A percentile compares a stretch with the other conserved stretches of the same genome.
phyloP scores from a whole-genome alignment of 2,113 vertebrate genomes.

The Melospiza georgiana region DNA sequence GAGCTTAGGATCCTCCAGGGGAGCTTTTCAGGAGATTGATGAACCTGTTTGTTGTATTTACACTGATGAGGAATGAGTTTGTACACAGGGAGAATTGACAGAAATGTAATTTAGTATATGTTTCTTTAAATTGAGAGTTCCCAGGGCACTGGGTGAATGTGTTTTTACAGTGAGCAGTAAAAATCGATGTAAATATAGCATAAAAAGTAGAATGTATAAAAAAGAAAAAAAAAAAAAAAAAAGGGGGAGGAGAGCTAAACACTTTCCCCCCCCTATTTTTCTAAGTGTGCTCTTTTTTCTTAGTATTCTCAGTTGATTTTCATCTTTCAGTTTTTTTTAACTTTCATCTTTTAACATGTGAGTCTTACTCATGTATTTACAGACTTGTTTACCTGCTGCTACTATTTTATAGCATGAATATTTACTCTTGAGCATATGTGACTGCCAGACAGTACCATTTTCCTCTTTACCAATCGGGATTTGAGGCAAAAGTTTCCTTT shows the following conservation, averaged over 20 bases:
- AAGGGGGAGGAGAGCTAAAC: accelerated
- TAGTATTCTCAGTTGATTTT: background rate
- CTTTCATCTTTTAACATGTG: background rate
- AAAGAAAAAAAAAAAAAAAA: background rate
- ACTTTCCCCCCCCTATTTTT: accelerated
- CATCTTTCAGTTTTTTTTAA: background rate
- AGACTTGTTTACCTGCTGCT: background rate
- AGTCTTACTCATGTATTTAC: background rate
- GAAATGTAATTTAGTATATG: background rate
- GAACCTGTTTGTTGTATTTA: background rate
- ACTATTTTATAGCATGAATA: background rate
- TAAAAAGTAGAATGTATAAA: background rate
- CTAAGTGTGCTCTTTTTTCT: background rate
- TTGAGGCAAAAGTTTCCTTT: background rate
- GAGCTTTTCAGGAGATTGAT: background rate
- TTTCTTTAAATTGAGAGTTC: background rate
- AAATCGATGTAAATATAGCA: background rate
- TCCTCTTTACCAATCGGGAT: background rate
- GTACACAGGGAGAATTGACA: background rate
- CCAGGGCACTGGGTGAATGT: background rate
- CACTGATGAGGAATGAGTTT: background rate
- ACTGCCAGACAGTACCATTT: background rate
- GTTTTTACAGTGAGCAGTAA: background rate
- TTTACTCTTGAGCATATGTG: background rate
- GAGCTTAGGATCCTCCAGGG: background rate